A percentile compares a stretch with the other conserved stretches of the same genome.
phyloP scores from a whole-genome alignment of 2,113 vertebrate genomes.

The Gasterosteus nipponicus region DNA sequence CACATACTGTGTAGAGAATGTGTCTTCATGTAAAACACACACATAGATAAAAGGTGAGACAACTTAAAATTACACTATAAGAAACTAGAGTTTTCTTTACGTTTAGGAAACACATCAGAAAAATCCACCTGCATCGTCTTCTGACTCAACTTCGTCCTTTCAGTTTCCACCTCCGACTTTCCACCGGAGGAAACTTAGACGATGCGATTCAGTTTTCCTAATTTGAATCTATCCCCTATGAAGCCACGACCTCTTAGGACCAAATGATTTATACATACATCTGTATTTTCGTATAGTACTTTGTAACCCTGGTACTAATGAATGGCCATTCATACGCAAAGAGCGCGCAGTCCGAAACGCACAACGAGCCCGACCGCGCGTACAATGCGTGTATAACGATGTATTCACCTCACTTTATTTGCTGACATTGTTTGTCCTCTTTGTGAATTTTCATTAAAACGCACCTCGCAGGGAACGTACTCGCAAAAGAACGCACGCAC shows the following conservation, averaged over 20 bases:
- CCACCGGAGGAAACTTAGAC: constrained; percentile 9
- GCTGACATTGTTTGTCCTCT: not conserved
- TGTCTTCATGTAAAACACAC: constrained; percentile 24
- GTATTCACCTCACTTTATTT: not conserved
- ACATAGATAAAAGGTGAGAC: not conserved
- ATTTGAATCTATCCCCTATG: constrained; percentile 17
- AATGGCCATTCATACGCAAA: constrained; percentile 7
- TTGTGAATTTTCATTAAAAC: constrained; percentile 33
- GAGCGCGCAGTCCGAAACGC: not conserved
- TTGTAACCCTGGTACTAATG: constrained; percentile 2
- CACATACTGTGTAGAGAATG: constrained; percentile 17
- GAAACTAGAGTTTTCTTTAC: constrained; percentile 8
- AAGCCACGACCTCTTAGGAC: not conserved
- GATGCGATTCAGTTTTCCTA: constrained; percentile 4
- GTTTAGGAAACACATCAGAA: constrained; percentile 2
- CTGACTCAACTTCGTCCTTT: constrained; percentile 17
- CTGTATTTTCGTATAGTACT: constrained; percentile 17
- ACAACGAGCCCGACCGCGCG: too few species aligned
- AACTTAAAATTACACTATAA: constrained; percentile 4
- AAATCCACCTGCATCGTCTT: not conserved
- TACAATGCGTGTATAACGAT: not conserved
- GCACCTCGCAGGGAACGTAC: not conserved
- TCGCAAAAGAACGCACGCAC: constrained; percentile 9
- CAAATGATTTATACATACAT: not conserved
- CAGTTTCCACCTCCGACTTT: constrained; percentile 27